phyloP scores from a whole-genome alignment of 1,140 invertebrate genomes.

The Cyclargus thomasi region DNA sequence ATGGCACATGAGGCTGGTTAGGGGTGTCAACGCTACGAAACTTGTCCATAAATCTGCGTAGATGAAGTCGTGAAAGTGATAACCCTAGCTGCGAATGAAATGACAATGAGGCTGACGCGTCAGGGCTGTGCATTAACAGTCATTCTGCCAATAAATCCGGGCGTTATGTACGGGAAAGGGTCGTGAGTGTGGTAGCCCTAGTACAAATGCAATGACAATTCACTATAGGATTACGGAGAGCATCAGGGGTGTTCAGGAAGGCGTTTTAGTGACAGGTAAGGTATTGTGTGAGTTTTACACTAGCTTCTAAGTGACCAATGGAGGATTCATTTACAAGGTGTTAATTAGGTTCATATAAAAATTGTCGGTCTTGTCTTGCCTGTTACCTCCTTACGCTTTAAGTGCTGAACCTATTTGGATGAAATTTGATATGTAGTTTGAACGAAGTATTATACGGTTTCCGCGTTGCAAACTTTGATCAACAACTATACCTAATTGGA shows the following conservation, averaged over 20 bases:
- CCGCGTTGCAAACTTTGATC: no score
- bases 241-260: neutral
- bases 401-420: no score
- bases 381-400: no score
- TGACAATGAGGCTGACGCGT: neutral
- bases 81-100: neutral
- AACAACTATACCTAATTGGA: no score
- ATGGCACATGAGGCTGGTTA: neutral
- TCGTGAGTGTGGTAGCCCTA: neutral
- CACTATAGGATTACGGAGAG: slow-evolving; percentile 5
- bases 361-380: no score
- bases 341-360: no score
- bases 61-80: neutral
- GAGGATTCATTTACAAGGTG: no score
- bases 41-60: no score
- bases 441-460: no score
- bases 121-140: neutral
- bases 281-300: no score
- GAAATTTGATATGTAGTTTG: no score
- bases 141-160: neutral
- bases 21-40: neutral
- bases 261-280: neutral
- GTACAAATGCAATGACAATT: slow-evolving; percentile 3
- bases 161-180: neutral
- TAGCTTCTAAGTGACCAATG: no score